A percentile compares a stretch with the other conserved stretches of the same genome.
phyloP scores from a whole-genome alignment of 2,113 vertebrate species.

The Picathartes gymnocephalus region DNA sequence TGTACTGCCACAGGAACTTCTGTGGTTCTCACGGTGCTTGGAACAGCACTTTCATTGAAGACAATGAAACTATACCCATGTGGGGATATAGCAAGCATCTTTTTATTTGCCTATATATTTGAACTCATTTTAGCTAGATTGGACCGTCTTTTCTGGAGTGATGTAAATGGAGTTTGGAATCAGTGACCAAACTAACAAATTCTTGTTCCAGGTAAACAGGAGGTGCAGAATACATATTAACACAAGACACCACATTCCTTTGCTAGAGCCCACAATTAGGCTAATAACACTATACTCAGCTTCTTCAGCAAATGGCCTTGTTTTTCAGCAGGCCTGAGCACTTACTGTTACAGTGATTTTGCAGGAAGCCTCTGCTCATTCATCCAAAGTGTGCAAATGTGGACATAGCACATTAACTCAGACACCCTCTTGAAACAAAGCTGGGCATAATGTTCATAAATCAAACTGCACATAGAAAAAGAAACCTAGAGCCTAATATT shows the following conservation, averaged over 20 bases:
- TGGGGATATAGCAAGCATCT: background rate
- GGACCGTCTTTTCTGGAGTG: background rate
- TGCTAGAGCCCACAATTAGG: background rate
- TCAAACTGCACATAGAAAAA: background rate
- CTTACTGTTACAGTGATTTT: background rate
- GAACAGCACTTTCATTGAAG: background rate
- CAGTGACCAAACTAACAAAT: background rate
- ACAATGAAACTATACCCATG: background rate
- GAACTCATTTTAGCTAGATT: background rate
- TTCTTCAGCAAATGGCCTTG: background rate
- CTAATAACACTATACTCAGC: background rate
- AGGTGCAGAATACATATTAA: background rate
- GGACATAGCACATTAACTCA: background rate
- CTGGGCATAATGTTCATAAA: background rate
- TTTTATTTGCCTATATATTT: background rate
- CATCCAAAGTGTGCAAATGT: background rate
- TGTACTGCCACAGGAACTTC: background rate
- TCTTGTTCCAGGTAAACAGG: background rate
- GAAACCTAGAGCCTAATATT: background rate
- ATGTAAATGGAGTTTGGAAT: background rate
- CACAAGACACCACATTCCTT: background rate
- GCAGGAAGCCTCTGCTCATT: background rate
- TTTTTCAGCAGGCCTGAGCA: background rate
- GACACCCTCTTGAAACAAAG: background rate
- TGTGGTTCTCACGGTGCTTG: background rate